Percentiles rank a stretch among this genome's conserved stretches.
These are phyloP conservation scores for Pristis pectinata DNA, from an alignment of 2,797 vertebrate species.

Conservation along the genomic window DNA sequence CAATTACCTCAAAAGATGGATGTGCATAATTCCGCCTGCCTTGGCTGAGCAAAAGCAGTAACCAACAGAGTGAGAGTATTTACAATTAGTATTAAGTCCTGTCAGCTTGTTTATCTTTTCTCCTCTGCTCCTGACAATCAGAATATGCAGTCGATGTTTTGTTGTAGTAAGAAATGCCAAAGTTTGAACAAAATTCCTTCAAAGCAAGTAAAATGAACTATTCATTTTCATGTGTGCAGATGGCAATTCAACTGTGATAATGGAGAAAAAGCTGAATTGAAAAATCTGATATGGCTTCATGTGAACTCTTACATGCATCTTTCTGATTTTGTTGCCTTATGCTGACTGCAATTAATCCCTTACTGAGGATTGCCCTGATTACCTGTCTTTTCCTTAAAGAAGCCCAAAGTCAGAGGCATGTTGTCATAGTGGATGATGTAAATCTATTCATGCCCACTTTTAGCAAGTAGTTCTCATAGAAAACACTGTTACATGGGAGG, in stretches of 20 bases:
- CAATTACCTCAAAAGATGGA: slow-evolving; percentile 27
- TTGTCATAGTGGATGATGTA: not conserved
- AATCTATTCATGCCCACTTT: not conserved
- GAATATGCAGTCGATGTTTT: not conserved
- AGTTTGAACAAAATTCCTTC: slow-evolving; percentile 16
- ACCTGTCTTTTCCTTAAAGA: not conserved
- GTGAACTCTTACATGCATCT: not conserved
- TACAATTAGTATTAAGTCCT: slow-evolving; percentile 25
- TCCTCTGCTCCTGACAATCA: not conserved
- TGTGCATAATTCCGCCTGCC: not conserved
- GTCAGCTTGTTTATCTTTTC: slow-evolving; percentile 32
- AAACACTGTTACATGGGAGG: not conserved
- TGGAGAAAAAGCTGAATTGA: not conserved
- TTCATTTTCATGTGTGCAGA: too few species aligned
- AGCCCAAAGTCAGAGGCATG: slow-evolving; percentile 1
- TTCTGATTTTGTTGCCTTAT: not conserved
- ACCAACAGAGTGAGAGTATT: not conserved
- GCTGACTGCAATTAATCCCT: not conserved
- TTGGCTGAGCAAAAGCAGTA: slow-evolving; percentile 24
- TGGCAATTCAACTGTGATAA: not conserved
- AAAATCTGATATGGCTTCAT: not conserved
- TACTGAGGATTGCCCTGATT: not conserved
- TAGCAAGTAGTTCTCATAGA: not conserved
- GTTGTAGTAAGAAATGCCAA: not conserved
- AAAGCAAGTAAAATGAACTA: not conserved